Base-by-base conservation (phyloP, 2,797 vertebrate genomes). In the Otus scops region DNA sequence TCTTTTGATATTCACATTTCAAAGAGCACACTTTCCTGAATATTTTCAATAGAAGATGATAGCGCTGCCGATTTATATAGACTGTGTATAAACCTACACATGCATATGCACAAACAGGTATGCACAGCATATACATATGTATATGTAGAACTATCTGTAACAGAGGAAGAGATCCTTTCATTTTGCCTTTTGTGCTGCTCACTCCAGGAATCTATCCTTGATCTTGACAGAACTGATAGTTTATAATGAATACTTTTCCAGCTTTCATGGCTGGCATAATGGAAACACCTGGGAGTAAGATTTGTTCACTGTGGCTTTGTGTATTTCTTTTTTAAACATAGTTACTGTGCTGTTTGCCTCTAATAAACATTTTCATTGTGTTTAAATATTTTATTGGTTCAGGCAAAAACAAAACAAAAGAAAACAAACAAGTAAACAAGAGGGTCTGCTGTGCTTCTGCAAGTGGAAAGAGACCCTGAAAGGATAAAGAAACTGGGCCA, bases 181-280 rank as follows among this genome's bases (percentile, higher is more conserved):
- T 94, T 96, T 91, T 96, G 54, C 74, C 45, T 96, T 96, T 95
- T 96, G 80, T 92, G 59, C 76, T 70, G 41, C 67, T 95, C 97
- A 59, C 96, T 91, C 96, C 89, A 89, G 96, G 93, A 96, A 95
- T 93, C 94, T 91, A 65, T 51, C 85, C 96, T 97, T 97, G 93
- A 96, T 97, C 95, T 95, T 90, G 85, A 92, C 91, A 96, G 95
- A 97, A 94, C 73, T 92, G 76, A 88, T 95, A 87, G 88, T 89
- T 96, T 96, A 96, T 97, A 97, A 97, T 93, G 94, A 97, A 97
- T 87, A 96, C 76, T 94, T 87, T 59, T 59, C 77, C 60, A 93
- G 82, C 87, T 96, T 95, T 96, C 87, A 96, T 68, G 83, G 59
- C 51, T 95, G 86, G 74, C 92, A 92, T 96, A 86, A 96, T 91